Base-by-base conservation (phyloP, 2,797 vertebrate species). In the Propithecus deckenii region DNA sequence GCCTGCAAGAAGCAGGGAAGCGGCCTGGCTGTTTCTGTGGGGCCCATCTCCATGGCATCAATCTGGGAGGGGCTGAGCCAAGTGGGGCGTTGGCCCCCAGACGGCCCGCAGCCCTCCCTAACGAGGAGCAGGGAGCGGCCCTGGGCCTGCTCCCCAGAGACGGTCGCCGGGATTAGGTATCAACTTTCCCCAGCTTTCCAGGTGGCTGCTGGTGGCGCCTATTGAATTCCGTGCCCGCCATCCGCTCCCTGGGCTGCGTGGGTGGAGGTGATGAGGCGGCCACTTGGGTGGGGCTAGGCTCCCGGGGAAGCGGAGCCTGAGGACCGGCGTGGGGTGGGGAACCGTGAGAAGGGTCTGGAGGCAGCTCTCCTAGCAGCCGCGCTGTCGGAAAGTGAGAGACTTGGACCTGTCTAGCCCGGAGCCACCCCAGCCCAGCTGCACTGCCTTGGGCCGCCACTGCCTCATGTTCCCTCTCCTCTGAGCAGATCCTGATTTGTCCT, bases 171-270 rank as follows among this genome's bases (percentile, higher is more conserved):
- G 95, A 97, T 97, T 97, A 96, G 89, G 94, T 97, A 98, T 98
- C 97, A 10, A 52, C 97, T 98, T 98, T 98, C 98, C 85, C 61
- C 28, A 25, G 97, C 97, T 97, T 95, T 95, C 96, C 98, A 98
- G 98, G 98, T 98, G 98, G 97, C 96, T 95, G 78, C 67, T 92
- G 89, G 46, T 91, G 96, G 84, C 14, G 38, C 95, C 98, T 97
- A 98, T 98, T 98, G 95, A 96, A 97, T 98, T 97, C 97, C 80
- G 52, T 87, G 92, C 84, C 95, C 55, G 3, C 41, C 35, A 18
- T 72, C 90, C 43, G 25, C 95, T 94, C 91, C 50, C 95, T 7
- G 91, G 79, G 78, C 84, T 87, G 72, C 12, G 76, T 69, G 89
- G 96, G 95, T 94, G 97, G 93, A 95, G 94, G 81, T 97, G 96